These are phyloP conservation scores for Eristalis intricaria DNA, from an alignment of 2,888 invertebrate species.

Conservation along the genomic window DNA sequence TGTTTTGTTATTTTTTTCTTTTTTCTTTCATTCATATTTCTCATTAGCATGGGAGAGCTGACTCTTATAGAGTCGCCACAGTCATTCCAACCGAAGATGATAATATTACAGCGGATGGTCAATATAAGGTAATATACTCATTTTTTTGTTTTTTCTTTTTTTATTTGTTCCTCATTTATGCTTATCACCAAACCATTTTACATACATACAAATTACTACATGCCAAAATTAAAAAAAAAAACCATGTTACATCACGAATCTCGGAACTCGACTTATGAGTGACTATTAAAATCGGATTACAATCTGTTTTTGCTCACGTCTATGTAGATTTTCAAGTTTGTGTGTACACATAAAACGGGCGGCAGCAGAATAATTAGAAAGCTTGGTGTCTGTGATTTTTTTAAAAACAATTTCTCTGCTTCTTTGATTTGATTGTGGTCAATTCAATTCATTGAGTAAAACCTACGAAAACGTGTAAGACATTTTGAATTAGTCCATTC, in stretches of 20 bases:
- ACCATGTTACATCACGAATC: background rate
- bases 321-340: background rate
- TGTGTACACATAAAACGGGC: background rate
- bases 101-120: conserved; percentile 97
- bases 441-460: conserved; percentile 14
- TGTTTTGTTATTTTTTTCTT: conserved; percentile 70
- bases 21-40: conserved; percentile 79
- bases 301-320: background rate
- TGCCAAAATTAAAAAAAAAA: conserved; percentile 22
- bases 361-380: background rate
- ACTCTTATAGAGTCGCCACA: conserved; percentile 98
- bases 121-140: conserved; percentile 88
- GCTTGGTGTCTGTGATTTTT: background rate
- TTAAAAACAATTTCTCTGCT: background rate
- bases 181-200: conserved; percentile 25
- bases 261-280: background rate
- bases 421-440: background rate
- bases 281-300: background rate
- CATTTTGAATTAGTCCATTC: conserved; percentile 51
- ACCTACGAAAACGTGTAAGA: conserved; percentile 10
- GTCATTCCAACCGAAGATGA: conserved; percentile 95
- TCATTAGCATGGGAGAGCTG: conserved; percentile 94
- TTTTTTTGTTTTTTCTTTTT: conserved; percentile 56
- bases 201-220: conserved; percentile 30
- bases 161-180: conserved; percentile 44